These are phyloP conservation scores for Tympanuchus pallidicinctus DNA, from an alignment of 2,113 vertebrate species.

Conservation along the genomic window DNA sequence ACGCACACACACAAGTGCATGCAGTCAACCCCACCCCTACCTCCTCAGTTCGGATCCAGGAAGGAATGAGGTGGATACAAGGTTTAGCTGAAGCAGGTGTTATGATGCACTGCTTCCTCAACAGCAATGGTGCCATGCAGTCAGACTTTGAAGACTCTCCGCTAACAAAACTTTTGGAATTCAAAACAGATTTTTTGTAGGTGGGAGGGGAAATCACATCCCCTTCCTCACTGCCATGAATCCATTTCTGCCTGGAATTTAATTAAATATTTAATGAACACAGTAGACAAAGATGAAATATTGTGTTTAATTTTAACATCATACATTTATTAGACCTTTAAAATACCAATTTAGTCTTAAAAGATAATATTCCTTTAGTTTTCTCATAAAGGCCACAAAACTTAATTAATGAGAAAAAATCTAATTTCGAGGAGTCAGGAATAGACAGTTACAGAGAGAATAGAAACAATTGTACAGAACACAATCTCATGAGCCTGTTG, in stretches of 20 bases:
- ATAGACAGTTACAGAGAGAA: conserved; percentile 42
- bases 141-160: not conserved
- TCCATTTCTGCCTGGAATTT: conserved; percentile 25
- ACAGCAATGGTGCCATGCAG: not conserved
- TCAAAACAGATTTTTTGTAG: not conserved
- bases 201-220: not conserved
- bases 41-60: not conserved
- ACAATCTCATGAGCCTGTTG: not conserved
- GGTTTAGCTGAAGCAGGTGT: not conserved
- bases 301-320: conserved; percentile 68
- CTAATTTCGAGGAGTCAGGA: conserved; percentile 43
- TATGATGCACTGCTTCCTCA: not conserved
- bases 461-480: not conserved
- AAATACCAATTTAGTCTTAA: conserved; percentile 62
- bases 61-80: not conserved
- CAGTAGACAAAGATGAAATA: conserved; percentile 63
- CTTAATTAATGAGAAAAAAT: conserved; percentile 55
- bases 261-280: conserved; percentile 72
- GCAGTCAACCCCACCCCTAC: not conserved
- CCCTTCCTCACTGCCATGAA: not conserved
- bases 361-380: conserved; percentile 64
- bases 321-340: conserved; percentile 63
- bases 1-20: not conserved
- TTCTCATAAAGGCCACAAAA: conserved; percentile 69
- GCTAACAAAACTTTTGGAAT: not conserved